Base-by-base conservation (phyloP, 2,113 vertebrate species). In the Sterrhoptilus dennistouni region DNA sequence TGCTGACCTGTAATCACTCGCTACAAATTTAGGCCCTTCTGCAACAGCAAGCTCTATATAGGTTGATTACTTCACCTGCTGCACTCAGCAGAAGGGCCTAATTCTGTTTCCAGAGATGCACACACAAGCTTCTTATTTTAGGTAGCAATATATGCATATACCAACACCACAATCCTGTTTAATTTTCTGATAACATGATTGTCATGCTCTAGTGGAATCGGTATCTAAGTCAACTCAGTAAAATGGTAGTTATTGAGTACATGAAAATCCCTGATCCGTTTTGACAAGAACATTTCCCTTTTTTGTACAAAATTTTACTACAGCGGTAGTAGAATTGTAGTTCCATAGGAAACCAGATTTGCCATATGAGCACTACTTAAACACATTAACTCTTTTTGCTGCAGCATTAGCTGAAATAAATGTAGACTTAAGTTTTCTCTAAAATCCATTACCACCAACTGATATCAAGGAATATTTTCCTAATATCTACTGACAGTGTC, bases 61-160 rank as follows among this genome's bases (percentile, higher is more conserved):
- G 49, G 79, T 29, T 89, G 92, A 92, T 79, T 89, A 33, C 53
- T 90, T 87, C 61, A 94, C 72, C 83, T 89, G 40, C 90, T 76
- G 64, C 65, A 82, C 69, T 90, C 86, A 96, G 68, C 38, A 40
- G 31, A 94, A 92, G 61, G 40, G 36, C 19, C 47, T 59, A 81
- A 74, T 94, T 88, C 82, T 89, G 49, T 42, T 92, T 75, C 9
- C 74, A 91, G 44, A 81, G 53, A 49, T 19, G 19, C 19, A 63
- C 8, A 35, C 29, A 36, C 18, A 60, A 80, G 9, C 44, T 23
- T 52, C 68, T 69, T 44, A 81, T 90, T 95, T 93, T 84, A 90
- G 38, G 13, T 29, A 70, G 64, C 8, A 31, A 53, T 64, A 52
- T 16, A 52, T 13, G 40, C 40, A 22, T 50, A 49, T 38, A 64